Evolutionary conservation across 2,888 invertebrate genomes (phyloP), one percentile per base, ranked within the genome.

Genomic region (Tachina fera): DNA sequence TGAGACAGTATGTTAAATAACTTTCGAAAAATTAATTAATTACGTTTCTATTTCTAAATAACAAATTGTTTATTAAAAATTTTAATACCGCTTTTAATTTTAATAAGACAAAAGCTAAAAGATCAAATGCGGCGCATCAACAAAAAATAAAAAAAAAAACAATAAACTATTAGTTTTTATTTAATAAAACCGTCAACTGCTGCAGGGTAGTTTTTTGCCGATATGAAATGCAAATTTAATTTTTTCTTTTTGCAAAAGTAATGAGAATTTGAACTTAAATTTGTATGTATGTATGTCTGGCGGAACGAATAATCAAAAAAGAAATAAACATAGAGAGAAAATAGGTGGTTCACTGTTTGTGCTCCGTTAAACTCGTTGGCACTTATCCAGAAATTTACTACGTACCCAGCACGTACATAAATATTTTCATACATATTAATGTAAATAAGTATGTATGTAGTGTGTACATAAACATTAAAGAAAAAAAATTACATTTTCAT

Each of bases 311-410:
- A 4, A 5, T 6, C 10, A 11, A 56, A 68, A 60, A n/a, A 56
- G 31, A 49, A 19, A 14, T 22, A 53, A 19, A 31, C 13, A 68
- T 19, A 39, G 22, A 61, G 67, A 72, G 45, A 47, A 83, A 53
- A 72, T 58, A 49, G 60, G 77, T 71, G 60, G 77, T 71, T 47
- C 70, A 84, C 58, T 19, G 74, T 56, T 77, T 81, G 81, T 85
- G 84, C 81, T 81, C 84, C 84, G 78, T 78, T 85, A 85, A 85
- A 81, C 84, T 85, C 77, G 67, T 85, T 85, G 84, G 84, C 84
- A 85, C 58, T 85, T 81, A 74, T 85, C 84, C 84, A 85, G 81
- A 84, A 71, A 74, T 84, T 84, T 63, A 81, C 77, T 81, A 53
- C 56, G 61, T 81, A 71, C 72, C 58, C 58, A 58, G 4, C 53